A percentile compares a stretch with the other conserved stretches of the same genome.
These are phyloP conservation scores for Terrapene triunguis DNA, from an alignment of 2,113 vertebrate genomes.

Conservation along the genomic window DNA sequence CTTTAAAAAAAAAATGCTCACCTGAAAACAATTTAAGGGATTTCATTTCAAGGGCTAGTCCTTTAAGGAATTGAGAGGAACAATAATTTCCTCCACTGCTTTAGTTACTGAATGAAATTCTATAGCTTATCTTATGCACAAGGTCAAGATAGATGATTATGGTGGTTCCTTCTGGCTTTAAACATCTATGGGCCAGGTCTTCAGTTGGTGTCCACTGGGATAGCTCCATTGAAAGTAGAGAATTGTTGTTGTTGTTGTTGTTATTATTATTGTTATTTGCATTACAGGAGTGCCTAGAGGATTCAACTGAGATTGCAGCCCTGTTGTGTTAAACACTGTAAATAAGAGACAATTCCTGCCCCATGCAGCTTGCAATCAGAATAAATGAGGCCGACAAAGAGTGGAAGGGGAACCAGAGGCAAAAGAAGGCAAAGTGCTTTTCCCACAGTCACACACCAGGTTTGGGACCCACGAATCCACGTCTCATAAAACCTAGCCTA, in stretches of 20 bases:
- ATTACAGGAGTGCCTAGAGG: neutral
- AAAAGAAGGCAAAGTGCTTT: neutral
- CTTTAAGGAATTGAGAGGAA: neutral
- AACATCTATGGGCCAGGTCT: neutral
- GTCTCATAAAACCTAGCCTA: neutral
- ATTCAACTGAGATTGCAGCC: conserved; percentile 4
- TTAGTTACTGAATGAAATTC: neutral
- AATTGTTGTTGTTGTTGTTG: neutral
- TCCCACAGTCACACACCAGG: neutral
- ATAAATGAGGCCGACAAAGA: neutral
- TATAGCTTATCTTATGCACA: neutral
- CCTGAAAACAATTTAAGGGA: neutral
- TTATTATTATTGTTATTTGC: conserved; percentile 30
- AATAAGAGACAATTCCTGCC: neutral
- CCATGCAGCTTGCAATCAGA: neutral
- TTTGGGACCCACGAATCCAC: neutral
- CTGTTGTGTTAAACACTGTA: neutral
- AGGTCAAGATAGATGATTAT: neutral
- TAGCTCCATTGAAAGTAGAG: neutral
- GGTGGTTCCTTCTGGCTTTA: neutral
- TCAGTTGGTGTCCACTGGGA: neutral
- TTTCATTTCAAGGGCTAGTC: neutral
- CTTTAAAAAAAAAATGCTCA: neutral
- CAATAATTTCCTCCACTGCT: neutral
- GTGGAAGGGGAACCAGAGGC: neutral